Base-by-base conservation (phyloP, 1,140 invertebrate genomes). In the Atta colombica region DNA sequence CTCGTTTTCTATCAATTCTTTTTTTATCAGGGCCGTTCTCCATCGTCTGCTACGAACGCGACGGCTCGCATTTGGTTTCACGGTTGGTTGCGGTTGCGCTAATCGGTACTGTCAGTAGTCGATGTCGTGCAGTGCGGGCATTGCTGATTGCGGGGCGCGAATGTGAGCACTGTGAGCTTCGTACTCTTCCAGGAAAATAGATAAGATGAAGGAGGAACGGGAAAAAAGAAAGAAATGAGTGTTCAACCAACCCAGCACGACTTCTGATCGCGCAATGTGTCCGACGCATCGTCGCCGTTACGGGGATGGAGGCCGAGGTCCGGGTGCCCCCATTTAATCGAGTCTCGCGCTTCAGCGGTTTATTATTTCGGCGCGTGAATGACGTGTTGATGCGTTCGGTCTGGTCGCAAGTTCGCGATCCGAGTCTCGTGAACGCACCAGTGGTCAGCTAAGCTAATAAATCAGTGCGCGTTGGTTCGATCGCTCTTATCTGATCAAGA, bases 301-400 rank as follows among this genome's bases (percentile, higher is more conserved):
- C 16, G 66, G 84, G 71, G 74, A 93, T 93, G 93, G 93, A 93
- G 89, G 93, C 92, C 14, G 92, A 93, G 82, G 93, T 94, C 77
- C 92, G 91, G 90, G 91, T 92, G 58, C 49, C 28, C 58, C 31
- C 28, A 51, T 45, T 85, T 51, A 65, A 88, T 81, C 77, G 63
- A 69, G 86, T 82, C n/a, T 66, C 21, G 31, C 31, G 16, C 16
- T 8, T 12, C 31, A 60, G 12, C 61, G 60, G 31, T 89, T 90
- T 86, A 35, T 90, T 84, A 74, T 90, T 74, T 82, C 53, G 4
- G 5, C 45, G 58, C 49, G 53, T 66, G 81, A 90, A 92, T 89
- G 89, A 92, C 86, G 84, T 90, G 85, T 86, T 72, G 60, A 87
- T 66, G 81, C 74, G 85, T 90, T 88, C 28, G 31, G 16, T 60